phyloP scores from a whole-genome alignment of 1,140 invertebrate species.

The Euwallacea similis region DNA sequence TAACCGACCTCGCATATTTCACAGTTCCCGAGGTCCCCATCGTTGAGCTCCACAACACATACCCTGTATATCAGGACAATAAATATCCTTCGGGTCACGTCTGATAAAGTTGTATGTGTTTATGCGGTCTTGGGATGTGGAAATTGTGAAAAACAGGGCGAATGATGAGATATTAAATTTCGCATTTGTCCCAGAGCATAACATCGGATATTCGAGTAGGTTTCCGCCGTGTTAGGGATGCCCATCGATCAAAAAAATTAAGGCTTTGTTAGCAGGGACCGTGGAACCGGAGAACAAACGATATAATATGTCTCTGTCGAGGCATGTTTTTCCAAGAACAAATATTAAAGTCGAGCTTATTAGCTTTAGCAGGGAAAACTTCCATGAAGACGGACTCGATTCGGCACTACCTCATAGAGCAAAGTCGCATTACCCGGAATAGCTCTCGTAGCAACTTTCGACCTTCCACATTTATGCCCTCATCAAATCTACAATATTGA shows the following conservation, averaged over 20 bases:
- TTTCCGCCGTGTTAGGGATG: conserved; percentile 3
- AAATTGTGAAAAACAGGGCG: too few relatives aligned
- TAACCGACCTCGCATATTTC: too few relatives aligned
- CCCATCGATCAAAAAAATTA: conserved; percentile 32
- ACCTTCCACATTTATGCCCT: too few relatives aligned
- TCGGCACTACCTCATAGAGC: neutral
- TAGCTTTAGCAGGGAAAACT: conserved; percentile 8
- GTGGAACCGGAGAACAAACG: conserved; percentile 26
- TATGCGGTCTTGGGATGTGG: too few relatives aligned
- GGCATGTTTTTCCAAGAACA: conserved; percentile 18
- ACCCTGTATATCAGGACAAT: too few relatives aligned
- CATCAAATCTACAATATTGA: neutral
- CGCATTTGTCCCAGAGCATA: too few relatives aligned
- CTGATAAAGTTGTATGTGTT: too few relatives aligned
- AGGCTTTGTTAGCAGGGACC: conserved; percentile 23
- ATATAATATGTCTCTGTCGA: conserved; percentile 32
- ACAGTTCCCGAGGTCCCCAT: too few relatives aligned
- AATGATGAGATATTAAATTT: too few relatives aligned
- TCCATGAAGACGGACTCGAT: neutral
- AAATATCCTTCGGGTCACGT: too few relatives aligned
- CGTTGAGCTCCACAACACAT: too few relatives aligned
- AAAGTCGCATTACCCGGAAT: neutral
- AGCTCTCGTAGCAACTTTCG: too few relatives aligned
- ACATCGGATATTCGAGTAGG: conserved; percentile 13
- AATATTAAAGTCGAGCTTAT: conserved; percentile 22